These are phyloP conservation scores for Trissolcus brochymenae DNA, from an alignment of 2,888 invertebrate species.

Conservation along the genomic window DNA sequence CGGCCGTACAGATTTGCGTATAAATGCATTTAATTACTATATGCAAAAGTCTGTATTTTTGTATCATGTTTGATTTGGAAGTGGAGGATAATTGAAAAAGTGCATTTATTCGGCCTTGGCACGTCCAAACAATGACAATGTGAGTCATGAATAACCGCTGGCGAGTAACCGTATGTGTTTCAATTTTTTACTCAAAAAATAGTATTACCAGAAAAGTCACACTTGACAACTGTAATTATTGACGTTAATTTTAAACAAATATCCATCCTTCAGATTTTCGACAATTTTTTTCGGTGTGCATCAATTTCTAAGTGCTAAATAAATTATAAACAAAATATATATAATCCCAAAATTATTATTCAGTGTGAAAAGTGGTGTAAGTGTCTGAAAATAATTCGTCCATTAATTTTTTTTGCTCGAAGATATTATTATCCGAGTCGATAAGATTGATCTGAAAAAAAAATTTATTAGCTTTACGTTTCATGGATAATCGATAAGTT, in stretches of 20 bases:
- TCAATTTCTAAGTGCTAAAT: too few species aligned
- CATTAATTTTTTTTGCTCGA: too few species aligned
- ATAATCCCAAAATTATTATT: not conserved
- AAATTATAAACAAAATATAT: too few species aligned
- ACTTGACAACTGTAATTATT: not conserved
- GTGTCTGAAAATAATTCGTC: too few species aligned
- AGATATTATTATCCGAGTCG: too few species aligned
- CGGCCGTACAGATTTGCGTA: constrained; percentile 17
- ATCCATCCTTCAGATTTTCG: too few species aligned
- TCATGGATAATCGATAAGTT: constrained; percentile 30
- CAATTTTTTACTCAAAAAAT: constrained; percentile 25
- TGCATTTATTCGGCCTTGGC: constrained; percentile 42
- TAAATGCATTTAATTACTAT: constrained; percentile 47
- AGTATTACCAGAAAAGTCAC: constrained; percentile 16
- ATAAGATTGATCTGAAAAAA: constrained; percentile 11
- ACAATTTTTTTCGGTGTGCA: too few species aligned
- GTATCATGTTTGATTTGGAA: constrained; percentile 40
- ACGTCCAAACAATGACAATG: constrained; percentile 21
- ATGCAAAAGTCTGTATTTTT: constrained; percentile 44
- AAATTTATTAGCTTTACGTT: constrained; percentile 30
- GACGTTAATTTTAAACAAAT: not conserved
- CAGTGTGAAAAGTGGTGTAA: not conserved
- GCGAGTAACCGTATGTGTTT: constrained; percentile 29
- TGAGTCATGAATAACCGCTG: constrained; percentile 30
- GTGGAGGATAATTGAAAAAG: constrained; percentile 49